Percentiles rank a stretch among this genome's conserved stretches.
Conservation (phyloP, 1,140 invertebrate genomes). For the Triops longicaudatus region DNA sequence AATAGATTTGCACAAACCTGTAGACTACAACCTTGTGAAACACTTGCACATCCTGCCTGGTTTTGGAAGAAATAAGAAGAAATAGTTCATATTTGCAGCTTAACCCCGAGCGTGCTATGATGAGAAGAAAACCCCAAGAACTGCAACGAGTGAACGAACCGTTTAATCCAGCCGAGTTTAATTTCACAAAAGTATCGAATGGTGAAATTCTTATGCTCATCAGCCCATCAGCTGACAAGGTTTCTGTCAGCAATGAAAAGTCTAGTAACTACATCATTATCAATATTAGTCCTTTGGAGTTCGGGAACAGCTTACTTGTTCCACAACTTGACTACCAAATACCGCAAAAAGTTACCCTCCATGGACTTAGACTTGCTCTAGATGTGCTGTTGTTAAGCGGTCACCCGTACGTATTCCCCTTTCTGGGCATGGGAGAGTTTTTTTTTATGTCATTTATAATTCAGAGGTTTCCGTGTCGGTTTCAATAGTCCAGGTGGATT, state of each 20-base stretch:
- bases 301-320: conserved; percentile 55
- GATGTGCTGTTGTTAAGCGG: conserved; percentile 45
- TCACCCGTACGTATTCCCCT: conserved; percentile 41
- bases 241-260: conserved; percentile 10
- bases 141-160: conserved; percentile 49
- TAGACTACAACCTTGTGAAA: too few species aligned
- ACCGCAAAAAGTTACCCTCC: conserved; percentile 49
- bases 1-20: too few species aligned
- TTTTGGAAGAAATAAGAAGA: neutral
- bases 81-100: conserved; percentile 43
- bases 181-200: conserved; percentile 54
- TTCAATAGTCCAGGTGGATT: conserved; percentile 69
- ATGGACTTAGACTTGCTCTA: conserved; percentile 43
- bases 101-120: conserved; percentile 51
- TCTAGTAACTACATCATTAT: conserved; percentile 42
- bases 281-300: conserved; percentile 62
- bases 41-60: too few species aligned
- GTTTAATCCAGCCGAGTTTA: conserved; percentile 53
- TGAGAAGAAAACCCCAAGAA: conserved; percentile 51
- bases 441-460: conserved; percentile 33
- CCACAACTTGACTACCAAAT: conserved; percentile 47
- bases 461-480: conserved; percentile 50
- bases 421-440: neutral
- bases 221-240: conserved; percentile 26
- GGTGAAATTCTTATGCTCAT: conserved; percentile 50